Evolutionary conservation across 2,888 invertebrate genomes (phyloP), one percentile per base, ranked within the genome.

Genomic region (Atethmia centrago): DNA sequence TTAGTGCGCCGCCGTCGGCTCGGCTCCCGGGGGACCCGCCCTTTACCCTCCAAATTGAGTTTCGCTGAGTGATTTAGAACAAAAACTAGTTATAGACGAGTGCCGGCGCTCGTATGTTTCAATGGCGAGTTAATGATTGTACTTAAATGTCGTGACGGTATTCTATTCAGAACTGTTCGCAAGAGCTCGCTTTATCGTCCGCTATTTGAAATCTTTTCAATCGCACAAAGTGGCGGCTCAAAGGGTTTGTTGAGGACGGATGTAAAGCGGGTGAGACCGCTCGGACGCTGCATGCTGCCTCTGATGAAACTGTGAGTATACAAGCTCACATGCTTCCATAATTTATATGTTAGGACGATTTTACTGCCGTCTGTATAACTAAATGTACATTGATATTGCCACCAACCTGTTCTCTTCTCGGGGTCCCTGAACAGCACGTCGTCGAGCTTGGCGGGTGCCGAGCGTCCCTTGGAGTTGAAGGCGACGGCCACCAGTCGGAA

Each of bases 391-490:
- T 16, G n/a, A n/a, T 31, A n/a, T 2, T 14, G 56, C 14, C 3
- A 82, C 84, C 92, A 87, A 98, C 98, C 98, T 86, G 98, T 98
- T 86, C 98, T 96, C 93, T 98, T 98, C 92, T 98, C 98, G 21
- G 98, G 98, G 92, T 98, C 98, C 77, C 97, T 96, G 94, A 98
- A 98, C 68, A 98, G 97, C 86, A 98, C 97, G 92, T 98, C 98
- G 90, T 97, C 97, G 68, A 98, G 94, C 49, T 97, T 95, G 81
- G 98, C 97, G 21, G 97, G 97, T 72, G 97, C 96, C 89, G 98
- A 98, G 71, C 98, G 97, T 56, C 98, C 98, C 93, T 98, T 98
- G 88, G 97, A 97, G 96, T 98, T 98, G 89, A 97, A 97, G 47
- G 98, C 98, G 89, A 97, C 98, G 74, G 98, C 98, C 67, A 97